Conservation (phyloP, 2,113 vertebrate genomes). For the Heterotis niloticus region DNA sequence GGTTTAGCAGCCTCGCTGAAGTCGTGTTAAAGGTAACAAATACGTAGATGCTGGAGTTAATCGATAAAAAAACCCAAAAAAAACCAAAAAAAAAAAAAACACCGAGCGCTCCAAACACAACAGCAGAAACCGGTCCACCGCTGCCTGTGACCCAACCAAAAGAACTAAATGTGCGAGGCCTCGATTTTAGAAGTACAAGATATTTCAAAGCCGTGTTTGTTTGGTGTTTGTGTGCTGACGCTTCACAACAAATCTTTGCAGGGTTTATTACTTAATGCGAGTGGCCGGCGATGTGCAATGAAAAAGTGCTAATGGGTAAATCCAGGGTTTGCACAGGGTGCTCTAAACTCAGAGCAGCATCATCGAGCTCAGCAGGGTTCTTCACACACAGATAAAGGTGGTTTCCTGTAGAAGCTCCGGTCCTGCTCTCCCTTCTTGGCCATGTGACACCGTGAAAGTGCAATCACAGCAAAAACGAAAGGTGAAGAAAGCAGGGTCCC, state of each 20-base stretch:
- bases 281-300: background rate
- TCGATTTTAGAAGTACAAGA: too few species aligned
- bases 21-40: background rate
- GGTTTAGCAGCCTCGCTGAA: background rate
- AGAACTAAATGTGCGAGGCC: too few species aligned
- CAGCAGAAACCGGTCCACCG: too few species aligned
- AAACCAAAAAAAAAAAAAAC: too few species aligned
- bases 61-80: background rate
- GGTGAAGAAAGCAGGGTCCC: constrained; percentile 34
- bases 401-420: constrained; percentile 63
- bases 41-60: background rate
- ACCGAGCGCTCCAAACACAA: background rate
- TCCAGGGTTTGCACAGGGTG: background rate
- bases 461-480: constrained; percentile 48
- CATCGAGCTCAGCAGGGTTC: constrained; percentile 38
- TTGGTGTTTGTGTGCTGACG: background rate
- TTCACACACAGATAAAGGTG: constrained; percentile 57
- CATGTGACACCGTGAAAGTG: constrained; percentile 39
- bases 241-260: background rate
- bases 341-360: constrained; percentile 29
- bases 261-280: background rate
- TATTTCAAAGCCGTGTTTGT: background rate
- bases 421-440: constrained; percentile 34
- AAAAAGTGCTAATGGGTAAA: background rate
- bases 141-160: too few species aligned